Conservation (phyloP, 2,888 invertebrate genomes). For the Oxyscelio sp. region DNA sequence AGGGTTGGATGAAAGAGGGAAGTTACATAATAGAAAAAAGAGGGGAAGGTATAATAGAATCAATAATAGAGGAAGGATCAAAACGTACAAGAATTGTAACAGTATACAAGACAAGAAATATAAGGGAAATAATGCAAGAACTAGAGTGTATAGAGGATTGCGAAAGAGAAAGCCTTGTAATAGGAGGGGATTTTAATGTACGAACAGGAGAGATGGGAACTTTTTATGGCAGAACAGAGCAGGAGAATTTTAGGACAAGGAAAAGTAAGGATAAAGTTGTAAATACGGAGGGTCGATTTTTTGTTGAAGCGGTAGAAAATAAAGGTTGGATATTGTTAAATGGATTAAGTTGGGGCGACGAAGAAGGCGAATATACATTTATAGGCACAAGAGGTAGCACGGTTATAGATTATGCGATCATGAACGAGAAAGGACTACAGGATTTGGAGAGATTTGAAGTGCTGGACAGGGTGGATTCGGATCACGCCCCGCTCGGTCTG, state of each 20-base stretch:
- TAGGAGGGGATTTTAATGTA: background rate
- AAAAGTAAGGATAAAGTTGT: conserved; percentile 23
- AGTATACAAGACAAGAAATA: background rate
- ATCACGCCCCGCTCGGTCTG: too few relatives aligned
- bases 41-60: background rate
- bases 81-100: background rate
- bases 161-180: background rate
- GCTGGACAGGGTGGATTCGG: conserved; percentile 52
- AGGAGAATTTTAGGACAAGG: background rate
- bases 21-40: background rate
- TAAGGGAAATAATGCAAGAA: background rate
- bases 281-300: conserved; percentile 28
- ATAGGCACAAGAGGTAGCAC: conserved; percentile 56
- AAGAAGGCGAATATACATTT: conserved; percentile 59
- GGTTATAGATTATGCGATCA: conserved; percentile 63
- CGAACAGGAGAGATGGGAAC: background rate
- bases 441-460: conserved; percentile 36
- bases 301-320: conserved; percentile 26
- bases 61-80: background rate
- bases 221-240: background rate
- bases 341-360: conserved; percentile 44
- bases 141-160: background rate
- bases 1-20: background rate
- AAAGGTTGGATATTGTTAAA: conserved; percentile 48
- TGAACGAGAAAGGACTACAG: conserved; percentile 17